These are phyloP conservation scores for Irena cyanogastra DNA, from an alignment of 2,113 vertebrate genomes.

Conservation along the genomic window DNA sequence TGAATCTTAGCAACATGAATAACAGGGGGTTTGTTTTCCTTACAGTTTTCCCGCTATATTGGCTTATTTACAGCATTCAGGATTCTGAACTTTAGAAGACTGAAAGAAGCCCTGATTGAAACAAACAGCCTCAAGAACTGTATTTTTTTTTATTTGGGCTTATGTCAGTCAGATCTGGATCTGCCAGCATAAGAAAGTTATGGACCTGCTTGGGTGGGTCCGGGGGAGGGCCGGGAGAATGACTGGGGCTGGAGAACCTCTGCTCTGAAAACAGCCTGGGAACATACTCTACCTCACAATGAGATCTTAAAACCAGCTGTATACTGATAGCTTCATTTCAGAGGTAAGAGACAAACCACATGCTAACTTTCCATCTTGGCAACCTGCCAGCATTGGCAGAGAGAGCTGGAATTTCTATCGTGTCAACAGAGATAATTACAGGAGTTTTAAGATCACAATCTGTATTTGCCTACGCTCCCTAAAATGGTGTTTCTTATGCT, in stretches of 20 bases:
- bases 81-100: background rate
- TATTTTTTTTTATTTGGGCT: background rate
- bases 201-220: fast-evolving
- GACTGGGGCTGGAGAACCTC: background rate
- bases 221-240: background rate
- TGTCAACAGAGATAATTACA: background rate
- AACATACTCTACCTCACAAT: background rate
- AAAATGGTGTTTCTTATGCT: background rate
- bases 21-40: background rate
- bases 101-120: background rate
- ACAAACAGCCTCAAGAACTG: background rate
- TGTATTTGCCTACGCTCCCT: background rate
- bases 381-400: background rate
- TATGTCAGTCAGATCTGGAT: background rate
- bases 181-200: background rate
- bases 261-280: background rate
- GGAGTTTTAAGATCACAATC: background rate
- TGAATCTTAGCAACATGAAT: background rate
- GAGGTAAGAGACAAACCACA: background rate
- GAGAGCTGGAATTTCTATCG: background rate
- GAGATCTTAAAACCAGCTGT: background rate
- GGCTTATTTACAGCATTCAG: background rate
- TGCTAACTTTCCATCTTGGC: background rate
- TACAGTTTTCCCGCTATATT: background rate
- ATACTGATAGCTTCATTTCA: background rate